A percentile compares a stretch with the other conserved stretches of the same genome.
phyloP scores from a whole-genome alignment of 2,888 invertebrate species.

The Idaea dimidiata region DNA sequence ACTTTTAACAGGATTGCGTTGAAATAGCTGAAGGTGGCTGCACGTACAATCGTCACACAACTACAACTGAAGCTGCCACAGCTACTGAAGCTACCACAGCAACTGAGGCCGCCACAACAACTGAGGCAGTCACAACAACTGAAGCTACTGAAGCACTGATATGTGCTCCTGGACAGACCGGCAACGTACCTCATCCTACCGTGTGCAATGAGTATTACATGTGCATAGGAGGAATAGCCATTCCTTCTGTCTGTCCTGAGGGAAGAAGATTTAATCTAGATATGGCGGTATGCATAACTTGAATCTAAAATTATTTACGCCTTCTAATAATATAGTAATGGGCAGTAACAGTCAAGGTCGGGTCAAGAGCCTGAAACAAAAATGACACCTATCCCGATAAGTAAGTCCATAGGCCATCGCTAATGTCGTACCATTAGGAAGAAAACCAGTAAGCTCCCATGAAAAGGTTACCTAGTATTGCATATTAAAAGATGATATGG shows the following conservation, averaged over 20 bases:
- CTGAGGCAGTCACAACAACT: background rate
- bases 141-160: conserved; percentile 10
- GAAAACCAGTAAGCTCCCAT: too few relatives aligned
- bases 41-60: background rate
- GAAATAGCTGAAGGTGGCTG: conserved; percentile 16
- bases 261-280: conserved; percentile 43
- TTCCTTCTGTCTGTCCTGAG: conserved; percentile 35
- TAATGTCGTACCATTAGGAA: too few relatives aligned
- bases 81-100: background rate
- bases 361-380: too few relatives aligned
- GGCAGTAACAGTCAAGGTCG: too few relatives aligned
- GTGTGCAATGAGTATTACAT: conserved; percentile 43
- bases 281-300: conserved; percentile 17
- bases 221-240: conserved; percentile 40
- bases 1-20: conserved; percentile 11
- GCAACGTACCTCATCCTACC: conserved; percentile 43
- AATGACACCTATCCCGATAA: too few relatives aligned
- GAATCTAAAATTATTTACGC: too few relatives aligned
- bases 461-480: too few relatives aligned
- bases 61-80: background rate
- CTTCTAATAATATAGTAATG: too few relatives aligned
- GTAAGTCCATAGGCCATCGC: too few relatives aligned
- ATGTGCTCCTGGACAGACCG: conserved; percentile 38
- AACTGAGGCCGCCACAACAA: conserved; percentile 2
- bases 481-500: too few relatives aligned